Percentiles rank a stretch among this genome's conserved stretches.
These are phyloP conservation scores for Penaeus monodon DNA, from an alignment of 2,888 invertebrate species.

Conservation along the genomic window DNA sequence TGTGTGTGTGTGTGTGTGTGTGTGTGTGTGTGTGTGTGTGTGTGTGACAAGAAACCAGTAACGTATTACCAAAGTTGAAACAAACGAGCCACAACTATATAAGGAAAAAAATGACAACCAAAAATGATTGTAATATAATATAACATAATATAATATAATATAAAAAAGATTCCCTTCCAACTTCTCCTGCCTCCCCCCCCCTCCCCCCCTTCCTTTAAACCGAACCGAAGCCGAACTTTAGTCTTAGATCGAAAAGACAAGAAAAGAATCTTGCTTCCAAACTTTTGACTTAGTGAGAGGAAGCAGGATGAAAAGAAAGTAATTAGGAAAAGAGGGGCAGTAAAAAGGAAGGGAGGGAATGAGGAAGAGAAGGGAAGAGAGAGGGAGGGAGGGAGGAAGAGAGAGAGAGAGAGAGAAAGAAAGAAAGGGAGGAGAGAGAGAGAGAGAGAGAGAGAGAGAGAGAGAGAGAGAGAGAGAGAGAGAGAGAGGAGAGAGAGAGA, in stretches of 20 bases:
- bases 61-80: no score
- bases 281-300: background rate
- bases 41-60: no score
- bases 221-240: background rate
- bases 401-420: fast-evolving
- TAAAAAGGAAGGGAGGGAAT: no score
- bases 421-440: no score
- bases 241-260: background rate
- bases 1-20: background rate
- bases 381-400: background rate
- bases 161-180: background rate
- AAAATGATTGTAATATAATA: no score
- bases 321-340: no score
- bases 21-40: no score
- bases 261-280: background rate
- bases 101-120: background rate
- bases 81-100: no score
- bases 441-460: background rate
- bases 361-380: no score
- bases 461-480: conserved; percentile 14
- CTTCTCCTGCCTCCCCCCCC: background rate
- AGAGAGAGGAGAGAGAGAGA: background rate
- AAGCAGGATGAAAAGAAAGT: background rate
- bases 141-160: no score
- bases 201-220: background rate